Conservation (phyloP, 2,113 vertebrate species). For the Camelus bactrianus region DNA sequence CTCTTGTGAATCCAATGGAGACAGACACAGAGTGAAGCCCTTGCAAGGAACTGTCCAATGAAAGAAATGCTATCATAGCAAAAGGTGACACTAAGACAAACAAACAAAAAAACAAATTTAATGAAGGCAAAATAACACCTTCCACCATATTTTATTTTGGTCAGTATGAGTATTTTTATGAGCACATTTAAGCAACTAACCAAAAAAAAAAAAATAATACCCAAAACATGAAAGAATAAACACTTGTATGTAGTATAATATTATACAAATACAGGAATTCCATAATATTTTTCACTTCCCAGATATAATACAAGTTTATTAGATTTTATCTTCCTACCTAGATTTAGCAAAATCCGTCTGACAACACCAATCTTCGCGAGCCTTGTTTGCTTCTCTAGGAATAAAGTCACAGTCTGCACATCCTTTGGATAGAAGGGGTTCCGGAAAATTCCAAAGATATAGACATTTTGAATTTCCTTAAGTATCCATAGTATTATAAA, state of each 20-base stretch:
- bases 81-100: slow-evolving; percentile 94
- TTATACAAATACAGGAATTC: slow-evolving; percentile 22
- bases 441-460: slow-evolving; percentile 93
- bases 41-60: slow-evolving; percentile 93
- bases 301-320: not conserved
- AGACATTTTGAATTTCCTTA: slow-evolving; percentile 95
- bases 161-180: slow-evolving; percentile 20
- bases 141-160: slow-evolving; percentile 32
- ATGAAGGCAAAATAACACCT: not conserved
- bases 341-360: slow-evolving; percentile 93
- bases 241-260: not conserved
- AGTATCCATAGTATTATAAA: slow-evolving; percentile 91
- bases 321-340: slow-evolving; percentile 90
- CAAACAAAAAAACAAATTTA: not conserved
- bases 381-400: slow-evolving; percentile 91
- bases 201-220: not conserved
- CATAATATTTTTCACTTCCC: not conserved
- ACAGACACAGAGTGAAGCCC: slow-evolving; percentile 91
- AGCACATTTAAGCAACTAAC: slow-evolving; percentile 54
- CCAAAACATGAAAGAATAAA: not conserved
- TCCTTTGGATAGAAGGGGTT: slow-evolving; percentile 97
- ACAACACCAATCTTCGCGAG: slow-evolving; percentile 91
- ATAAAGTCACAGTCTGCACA: slow-evolving; percentile 90
- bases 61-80: slow-evolving; percentile 96
- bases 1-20: slow-evolving; percentile 95